phyloP scores from a whole-genome alignment of 2,888 invertebrate genomes.

The Yponomeuta plumbellus region DNA sequence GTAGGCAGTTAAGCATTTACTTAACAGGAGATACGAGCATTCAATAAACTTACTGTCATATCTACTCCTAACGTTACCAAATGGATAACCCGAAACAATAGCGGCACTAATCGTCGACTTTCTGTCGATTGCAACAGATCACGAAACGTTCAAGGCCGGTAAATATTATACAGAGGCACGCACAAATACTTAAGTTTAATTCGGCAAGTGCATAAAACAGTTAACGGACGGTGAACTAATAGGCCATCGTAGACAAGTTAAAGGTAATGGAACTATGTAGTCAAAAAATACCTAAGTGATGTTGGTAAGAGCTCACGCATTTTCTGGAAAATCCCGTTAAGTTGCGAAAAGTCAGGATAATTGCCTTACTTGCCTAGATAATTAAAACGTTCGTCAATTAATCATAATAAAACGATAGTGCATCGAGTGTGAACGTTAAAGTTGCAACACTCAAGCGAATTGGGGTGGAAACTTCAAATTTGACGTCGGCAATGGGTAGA shows the following conservation, averaged over 20 bases:
- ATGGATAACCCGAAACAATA: background rate
- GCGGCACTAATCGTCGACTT: slow-evolving; percentile 11
- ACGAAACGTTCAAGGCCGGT: slow-evolving; percentile 12
- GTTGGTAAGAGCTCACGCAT: background rate
- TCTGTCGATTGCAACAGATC: slow-evolving; percentile 2
- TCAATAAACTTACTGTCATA: no score
- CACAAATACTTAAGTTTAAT: slow-evolving; percentile 14
- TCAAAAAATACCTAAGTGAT: background rate
- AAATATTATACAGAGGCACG: slow-evolving; percentile 9
- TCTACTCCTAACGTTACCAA: no score
- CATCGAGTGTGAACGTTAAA: background rate
- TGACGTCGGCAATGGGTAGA: slow-evolving; percentile 25
- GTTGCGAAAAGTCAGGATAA: background rate
- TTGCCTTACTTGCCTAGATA: background rate
- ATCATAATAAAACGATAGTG: background rate
- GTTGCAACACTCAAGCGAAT: slow-evolving; percentile 39
- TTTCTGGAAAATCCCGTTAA: background rate
- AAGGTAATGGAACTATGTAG: background rate
- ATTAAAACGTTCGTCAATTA: background rate
- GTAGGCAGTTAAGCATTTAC: no score
- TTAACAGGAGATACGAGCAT: no score
- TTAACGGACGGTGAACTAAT: background rate
- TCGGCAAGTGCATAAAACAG: background rate
- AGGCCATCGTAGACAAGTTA: no score
- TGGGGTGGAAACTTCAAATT: slow-evolving; percentile 58